A percentile compares a stretch with the other conserved stretches of the same genome.
Evolutionary conservation across 2,888 invertebrate genomes (phyloP).

Genomic region (Melieria omissa): DNA sequence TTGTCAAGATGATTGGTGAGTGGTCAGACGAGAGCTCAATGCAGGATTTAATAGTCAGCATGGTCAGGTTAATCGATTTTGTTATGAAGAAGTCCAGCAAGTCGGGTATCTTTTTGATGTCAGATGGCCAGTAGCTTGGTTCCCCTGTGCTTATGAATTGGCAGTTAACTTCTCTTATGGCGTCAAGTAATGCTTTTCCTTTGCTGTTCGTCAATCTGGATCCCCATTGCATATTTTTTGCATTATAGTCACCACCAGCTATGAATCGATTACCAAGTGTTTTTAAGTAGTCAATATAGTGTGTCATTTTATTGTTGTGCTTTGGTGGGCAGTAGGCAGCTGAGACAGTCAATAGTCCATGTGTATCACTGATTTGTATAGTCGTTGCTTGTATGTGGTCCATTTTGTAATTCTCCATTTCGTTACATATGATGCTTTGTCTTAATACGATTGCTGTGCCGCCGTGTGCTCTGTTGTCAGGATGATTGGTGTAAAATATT

Average conservation of each 20-base stretch:
- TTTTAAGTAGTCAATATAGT: slow-evolving; percentile 7
- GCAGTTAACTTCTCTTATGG: background rate
- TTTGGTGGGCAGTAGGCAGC: slow-evolving; percentile 26
- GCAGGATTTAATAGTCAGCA: too few species aligned
- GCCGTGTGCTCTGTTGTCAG: slow-evolving; percentile 15
- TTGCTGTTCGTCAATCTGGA: slow-evolving; percentile 26
- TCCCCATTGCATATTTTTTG: slow-evolving; percentile 30
- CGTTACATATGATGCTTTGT: slow-evolving; percentile 13
- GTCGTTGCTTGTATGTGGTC: slow-evolving; percentile 28
- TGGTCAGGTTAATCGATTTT: too few species aligned
- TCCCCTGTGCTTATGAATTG: slow-evolving; percentile 16
- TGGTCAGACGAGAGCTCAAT: too few species aligned
- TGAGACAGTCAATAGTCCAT: slow-evolving; percentile 15
- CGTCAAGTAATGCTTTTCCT: slow-evolving; percentile 6
- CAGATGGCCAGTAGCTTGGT: slow-evolving; percentile 28
- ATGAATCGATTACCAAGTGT: slow-evolving; percentile 18
- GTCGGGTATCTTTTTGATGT: slow-evolving; percentile 18
- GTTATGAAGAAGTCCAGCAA: slow-evolving; percentile 28
- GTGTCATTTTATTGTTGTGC: slow-evolving; percentile 21
- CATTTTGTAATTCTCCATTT: slow-evolving; percentile 11
- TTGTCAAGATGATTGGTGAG: too few species aligned
- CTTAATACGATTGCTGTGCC: slow-evolving; percentile 24
- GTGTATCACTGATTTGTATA: slow-evolving; percentile 13
- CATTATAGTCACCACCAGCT: slow-evolving; percentile 23
- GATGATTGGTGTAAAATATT: slow-evolving; percentile 19